phyloP scores from a whole-genome alignment of 1,140 invertebrate genomes.

The Drosophila tropicalis region DNA sequence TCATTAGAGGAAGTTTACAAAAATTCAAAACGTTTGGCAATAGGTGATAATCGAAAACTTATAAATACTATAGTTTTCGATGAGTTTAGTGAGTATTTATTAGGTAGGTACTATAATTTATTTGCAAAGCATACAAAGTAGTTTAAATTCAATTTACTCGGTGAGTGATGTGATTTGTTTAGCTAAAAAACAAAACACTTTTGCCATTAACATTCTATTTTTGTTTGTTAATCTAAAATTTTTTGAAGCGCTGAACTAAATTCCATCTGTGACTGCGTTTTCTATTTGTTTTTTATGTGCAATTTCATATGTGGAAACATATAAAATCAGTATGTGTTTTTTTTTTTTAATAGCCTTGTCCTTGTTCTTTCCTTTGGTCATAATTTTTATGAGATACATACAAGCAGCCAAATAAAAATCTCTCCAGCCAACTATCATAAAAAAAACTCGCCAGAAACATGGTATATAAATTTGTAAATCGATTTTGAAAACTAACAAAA shows the following conservation, averaged over 20 bases:
- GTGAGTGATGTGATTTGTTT: no score
- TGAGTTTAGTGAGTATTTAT: no score
- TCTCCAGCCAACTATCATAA: neutral
- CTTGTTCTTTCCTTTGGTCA: slow-evolving; percentile 14
- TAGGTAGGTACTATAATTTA: no score
- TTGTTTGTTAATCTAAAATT: neutral
- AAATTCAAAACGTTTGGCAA: neutral
- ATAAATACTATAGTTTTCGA: neutral
- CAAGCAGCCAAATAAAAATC: slow-evolving; percentile 21
- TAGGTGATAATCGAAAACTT: neutral
- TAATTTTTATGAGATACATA: slow-evolving; percentile 17
- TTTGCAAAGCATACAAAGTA: no score
- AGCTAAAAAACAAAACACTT: neutral
- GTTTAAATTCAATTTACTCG: no score
- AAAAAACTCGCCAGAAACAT: slow-evolving; percentile 23
- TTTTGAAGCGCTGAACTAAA: neutral
- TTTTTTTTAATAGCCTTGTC: slow-evolving; percentile 16
- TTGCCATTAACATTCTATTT: neutral
- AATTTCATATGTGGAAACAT: slow-evolving; percentile 9
- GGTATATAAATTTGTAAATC: slow-evolving; percentile 67
- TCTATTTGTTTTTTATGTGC: slow-evolving; percentile 6
- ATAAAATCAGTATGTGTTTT: neutral
- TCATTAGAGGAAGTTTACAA: neutral
- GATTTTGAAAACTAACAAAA: slow-evolving; percentile 70
- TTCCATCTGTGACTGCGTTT: neutral